A percentile compares a stretch with the other conserved stretches of the same genome.
phyloP scores from a whole-genome alignment of 2,113 vertebrate genomes.

The Ceyx margarethae region DNA sequence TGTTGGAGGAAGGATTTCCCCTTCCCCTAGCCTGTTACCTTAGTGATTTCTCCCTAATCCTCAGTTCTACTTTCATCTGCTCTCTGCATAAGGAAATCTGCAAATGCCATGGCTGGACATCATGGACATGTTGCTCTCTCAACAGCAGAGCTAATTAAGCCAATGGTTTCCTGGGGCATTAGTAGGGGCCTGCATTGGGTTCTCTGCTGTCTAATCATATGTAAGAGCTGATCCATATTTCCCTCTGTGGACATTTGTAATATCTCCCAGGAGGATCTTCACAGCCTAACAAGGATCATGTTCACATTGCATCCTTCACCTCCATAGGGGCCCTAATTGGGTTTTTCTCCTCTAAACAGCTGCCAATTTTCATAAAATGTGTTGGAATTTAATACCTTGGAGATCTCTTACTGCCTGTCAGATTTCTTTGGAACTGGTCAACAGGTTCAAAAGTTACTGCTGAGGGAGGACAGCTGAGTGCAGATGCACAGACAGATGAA shows the following conservation, averaged over 20 bases:
- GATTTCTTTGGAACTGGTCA: background rate
- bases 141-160: background rate
- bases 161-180: background rate
- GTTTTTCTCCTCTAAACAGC: background rate
- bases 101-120: background rate
- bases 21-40: background rate
- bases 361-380: background rate
- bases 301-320: background rate
- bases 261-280: background rate
- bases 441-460: constrained; percentile 21
- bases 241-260: background rate
- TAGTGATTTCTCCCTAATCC: background rate
- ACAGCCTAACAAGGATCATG: background rate
- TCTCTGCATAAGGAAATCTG: background rate
- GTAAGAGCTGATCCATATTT: background rate
- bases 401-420: background rate
- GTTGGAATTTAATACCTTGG: constrained; percentile 12
- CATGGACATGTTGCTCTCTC: rapidly evolving
- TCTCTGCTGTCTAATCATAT: background rate
- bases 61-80: background rate
- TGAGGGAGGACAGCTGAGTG: background rate
- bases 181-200: background rate
- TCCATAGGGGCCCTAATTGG: background rate
- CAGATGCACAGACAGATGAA: background rate
- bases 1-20: background rate